Base-by-base conservation (phyloP, 2,888 invertebrate genomes). In the Zygothrica quintamaculata region DNA sequence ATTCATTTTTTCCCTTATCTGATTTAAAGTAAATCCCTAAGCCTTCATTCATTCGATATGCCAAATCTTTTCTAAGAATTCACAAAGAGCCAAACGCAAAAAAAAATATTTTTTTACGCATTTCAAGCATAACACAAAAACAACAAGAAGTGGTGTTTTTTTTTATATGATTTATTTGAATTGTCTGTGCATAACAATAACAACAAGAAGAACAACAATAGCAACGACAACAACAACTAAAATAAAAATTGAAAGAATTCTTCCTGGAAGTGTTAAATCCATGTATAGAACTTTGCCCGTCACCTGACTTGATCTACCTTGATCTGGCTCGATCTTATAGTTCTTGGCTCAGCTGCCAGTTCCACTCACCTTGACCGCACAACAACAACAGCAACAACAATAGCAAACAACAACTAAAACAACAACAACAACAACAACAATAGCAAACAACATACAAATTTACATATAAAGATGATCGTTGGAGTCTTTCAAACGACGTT, bases 231-330 rank as follows among this genome's bases (percentile, higher is more conserved):
- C 34, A 50, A 5, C 26, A 46, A 29, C n/a, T 26, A 8, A 1
- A 51, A 8, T 15, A 25, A 12, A 33, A 33, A 34, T 18, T 6
- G 25, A 26, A 65, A 69, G 57, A 48, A 82, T 65, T 77, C 78
- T 79, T 87, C 79, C 87, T 79, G 84, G 69, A 79, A 86, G 80
- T 82, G 76, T 59, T 82, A 71, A 61, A 52, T 43, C 55, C 55
- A 43, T 68, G 55, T 18, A 29, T 50, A 50, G 46, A 56, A 48
- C 39, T 60, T 33, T 46, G 50, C 37, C 47, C 48, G 62, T 56
- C 70, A 68, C 79, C 67, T 71, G 74, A 72, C 65, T 75, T 42
- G 34, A 48, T 22, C 18, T 22, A 29, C 51, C 40, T 56, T 18
- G 16, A 48, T 55, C 51, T 48, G 29, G 34, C 43, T 25, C n/a